Percentiles rank a stretch among this genome's conserved stretches.
Conservation (phyloP, 2,888 invertebrate genomes). For the Galeopsomyia nigrocyanea region DNA sequence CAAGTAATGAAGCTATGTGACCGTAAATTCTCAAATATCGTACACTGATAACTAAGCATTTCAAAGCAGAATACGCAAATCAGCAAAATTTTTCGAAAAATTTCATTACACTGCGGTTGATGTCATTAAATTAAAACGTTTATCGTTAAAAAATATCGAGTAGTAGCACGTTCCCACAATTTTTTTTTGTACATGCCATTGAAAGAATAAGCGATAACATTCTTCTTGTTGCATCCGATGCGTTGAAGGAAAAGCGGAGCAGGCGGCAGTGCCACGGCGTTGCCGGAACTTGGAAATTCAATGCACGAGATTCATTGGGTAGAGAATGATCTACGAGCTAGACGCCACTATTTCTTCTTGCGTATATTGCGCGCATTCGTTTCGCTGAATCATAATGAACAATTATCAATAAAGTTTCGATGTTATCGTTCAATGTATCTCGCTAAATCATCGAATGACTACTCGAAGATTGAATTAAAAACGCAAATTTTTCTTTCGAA, state of each 20-base stretch:
- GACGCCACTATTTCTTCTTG: conserved; percentile 17
- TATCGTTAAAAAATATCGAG: too few species aligned
- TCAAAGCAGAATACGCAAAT: too few species aligned
- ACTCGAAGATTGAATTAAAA: conserved; percentile 6
- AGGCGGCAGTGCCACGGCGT: conserved; percentile 11
- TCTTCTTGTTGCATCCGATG: background rate
- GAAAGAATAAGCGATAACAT: conserved; percentile 11
- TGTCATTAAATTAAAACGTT: too few species aligned
- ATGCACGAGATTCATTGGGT: conserved; percentile 43
- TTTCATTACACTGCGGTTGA: too few species aligned
- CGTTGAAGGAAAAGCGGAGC: conserved; percentile 12
- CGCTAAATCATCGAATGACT: background rate
- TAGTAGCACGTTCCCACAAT: too few species aligned
- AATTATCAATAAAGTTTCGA: conserved; percentile 21
- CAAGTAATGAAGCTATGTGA: too few species aligned
- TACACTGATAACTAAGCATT: too few species aligned
- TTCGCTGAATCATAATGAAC: background rate
- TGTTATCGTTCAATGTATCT: background rate
- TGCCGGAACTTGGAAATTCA: conserved; percentile 40
- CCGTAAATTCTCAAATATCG: too few species aligned
- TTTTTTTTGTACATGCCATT: too few species aligned
- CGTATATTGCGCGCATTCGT: conserved; percentile 37
- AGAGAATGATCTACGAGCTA: conserved; percentile 36
- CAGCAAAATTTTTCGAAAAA: too few species aligned
- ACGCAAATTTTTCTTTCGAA: conserved; percentile 8